Evolutionary conservation across 1,140 invertebrate species (phyloP), one percentile per base, ranked within the genome.

Genomic region (Wiebesia pumilae): DNA sequence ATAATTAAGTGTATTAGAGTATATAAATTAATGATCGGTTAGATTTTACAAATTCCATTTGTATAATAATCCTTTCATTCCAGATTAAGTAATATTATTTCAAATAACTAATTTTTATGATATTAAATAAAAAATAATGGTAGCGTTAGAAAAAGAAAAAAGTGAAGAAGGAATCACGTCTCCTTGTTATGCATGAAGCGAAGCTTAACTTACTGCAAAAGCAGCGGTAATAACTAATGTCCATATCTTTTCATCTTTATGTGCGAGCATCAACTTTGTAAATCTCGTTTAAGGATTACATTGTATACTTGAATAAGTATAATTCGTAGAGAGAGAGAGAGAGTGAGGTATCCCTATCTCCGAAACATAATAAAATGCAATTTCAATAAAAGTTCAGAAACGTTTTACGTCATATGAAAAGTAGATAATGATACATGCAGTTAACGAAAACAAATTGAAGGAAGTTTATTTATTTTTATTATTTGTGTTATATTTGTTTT

Each of bases 231-330:
- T 83, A 83, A 83, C 71, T 83, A 83, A 83, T 73, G 81, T 73
- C 71, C 71, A 54, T 83, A 71, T 83, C 81, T 83, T 71, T 73
- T 73, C 43, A 71, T 73, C 81, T 83, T 73, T 73, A 24, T 73
- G 35, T 21, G 24, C 35, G 54, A 51, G 82, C 35, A 30, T 40
- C 51, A 51, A 62, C 58, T 84, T 79, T 79, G 75, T 79, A 78
- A 85, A 85, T 85, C 75, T 54, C 40, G 75, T 54, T 85, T 85
- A 85, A 79, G 83, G 38, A 73, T 65, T 77, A 84, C 75, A 78
- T 40, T 62, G 78, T 54, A 80, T 65, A 80, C 81, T 75, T n/a
- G 40, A 83, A 69, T 27, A 47, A 58, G 35, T 35, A 75, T 83
- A 83, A 83, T 75, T 71, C 51, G 40, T 71, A 3, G 16, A 27